phyloP scores from a whole-genome alignment of 92 coral and sea anemone genomes.

The Isaurus tuberculatus region DNA sequence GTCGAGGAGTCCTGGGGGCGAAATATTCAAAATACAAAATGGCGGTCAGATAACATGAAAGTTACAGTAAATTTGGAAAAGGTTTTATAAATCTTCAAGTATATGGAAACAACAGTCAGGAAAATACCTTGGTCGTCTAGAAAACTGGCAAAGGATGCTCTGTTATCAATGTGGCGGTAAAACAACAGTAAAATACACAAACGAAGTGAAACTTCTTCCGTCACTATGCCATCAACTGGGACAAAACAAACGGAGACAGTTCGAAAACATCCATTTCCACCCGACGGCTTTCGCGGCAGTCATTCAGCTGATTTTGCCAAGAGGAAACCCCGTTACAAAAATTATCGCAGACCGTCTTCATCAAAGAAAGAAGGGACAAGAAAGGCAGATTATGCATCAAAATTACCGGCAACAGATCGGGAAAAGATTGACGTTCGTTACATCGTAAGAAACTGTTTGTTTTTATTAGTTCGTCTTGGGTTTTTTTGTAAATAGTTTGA shows the following conservation, averaged over 20 bases:
- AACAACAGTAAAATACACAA: background rate
- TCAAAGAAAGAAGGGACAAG: slow-evolving; percentile 3
- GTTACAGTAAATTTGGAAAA: background rate
- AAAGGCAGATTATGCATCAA: slow-evolving; percentile 3
- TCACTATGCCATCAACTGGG: slow-evolving; percentile 17
- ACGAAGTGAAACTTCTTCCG: background rate
- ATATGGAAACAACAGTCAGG: background rate
- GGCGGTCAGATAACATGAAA: background rate
- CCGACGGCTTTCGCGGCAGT: slow-evolving; percentile 23
- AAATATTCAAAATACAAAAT: background rate
- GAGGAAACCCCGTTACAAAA: background rate
- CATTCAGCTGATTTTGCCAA: slow-evolving; percentile 30
- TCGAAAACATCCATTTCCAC: slow-evolving; percentile 22
- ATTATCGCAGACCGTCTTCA: slow-evolving; percentile 28
- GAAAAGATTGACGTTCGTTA: slow-evolving; percentile 26
- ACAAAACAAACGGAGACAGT: slow-evolving; percentile 5
- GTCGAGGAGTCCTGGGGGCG: background rate
- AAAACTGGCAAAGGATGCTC: background rate
- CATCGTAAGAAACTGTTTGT: slow-evolving; percentile 9
- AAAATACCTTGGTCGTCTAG: background rate
- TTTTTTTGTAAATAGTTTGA: background rate
- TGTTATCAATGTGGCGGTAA: background rate
- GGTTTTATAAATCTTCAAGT: background rate
- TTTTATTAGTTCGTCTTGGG: background rate
- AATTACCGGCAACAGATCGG: background rate